Evolutionary conservation across 2,888 invertebrate genomes (phyloP), one percentile per base, ranked within the genome.

Genomic region (Exocentrus adspersus): DNA sequence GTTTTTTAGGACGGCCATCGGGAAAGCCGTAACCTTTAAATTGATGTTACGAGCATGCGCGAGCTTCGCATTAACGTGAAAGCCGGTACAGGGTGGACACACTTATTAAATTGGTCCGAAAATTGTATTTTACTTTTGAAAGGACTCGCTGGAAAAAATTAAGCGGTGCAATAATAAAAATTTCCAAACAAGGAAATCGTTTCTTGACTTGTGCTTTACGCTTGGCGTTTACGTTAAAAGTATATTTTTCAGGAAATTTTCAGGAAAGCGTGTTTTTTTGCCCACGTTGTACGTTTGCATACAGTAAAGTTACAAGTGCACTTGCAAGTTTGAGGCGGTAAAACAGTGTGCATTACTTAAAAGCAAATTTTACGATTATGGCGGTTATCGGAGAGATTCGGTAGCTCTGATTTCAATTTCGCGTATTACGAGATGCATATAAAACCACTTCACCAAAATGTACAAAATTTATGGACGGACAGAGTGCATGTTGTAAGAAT

Each of bases 1-100:
- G 72, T 71, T 72, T 72, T 74, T 72, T 71, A 70, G 37, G 69
- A 73, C 63, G 67, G 62, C 64, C 66, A 65, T 69, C 70, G 67
- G 67, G 64, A 62, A 64, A 65, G 68, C 62, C 70, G 58, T 72
- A 71, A 73, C 72, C 62, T 67, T 67, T 68, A 66, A 68, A 72
- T 69, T 70, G 71, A 72, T 67, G 61, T 66, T 62, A 68, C 60
- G n/a, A 24, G 42, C 12, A 21, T n/a, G 20, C 37, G 32, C 17
- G 10, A 2, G 12, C 37, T 37, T 14, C n/a, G n/a, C 14, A n/a
- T 1, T 7, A 37, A 37, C 14, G 14, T n/a, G 32, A n/a, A 32
- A n/a, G n/a, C n/a, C n/a, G n/a, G n/a, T n/a, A n/a, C n/a, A n/a
- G n/a, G n/a, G n/a, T n/a, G n/a, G n/a, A n/a, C n/a, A n/a, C n/a